phyloP scores from a whole-genome alignment of 2,113 vertebrate species.

The Boleophthalmus pectinirostris region DNA sequence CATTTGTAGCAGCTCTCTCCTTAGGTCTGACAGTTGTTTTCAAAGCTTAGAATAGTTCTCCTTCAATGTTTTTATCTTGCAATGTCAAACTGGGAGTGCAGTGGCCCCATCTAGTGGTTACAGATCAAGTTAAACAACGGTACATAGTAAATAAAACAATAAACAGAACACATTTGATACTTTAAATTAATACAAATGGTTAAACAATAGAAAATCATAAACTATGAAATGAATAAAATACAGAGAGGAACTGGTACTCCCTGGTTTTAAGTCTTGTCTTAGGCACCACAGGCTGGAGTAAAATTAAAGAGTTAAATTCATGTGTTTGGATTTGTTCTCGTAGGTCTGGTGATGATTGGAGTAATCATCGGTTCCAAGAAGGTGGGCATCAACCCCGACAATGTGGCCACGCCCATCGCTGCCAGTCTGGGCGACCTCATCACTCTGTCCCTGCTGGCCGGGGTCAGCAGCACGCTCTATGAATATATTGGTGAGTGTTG shows the following conservation, averaged over 20 bases:
- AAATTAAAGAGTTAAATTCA: not conserved
- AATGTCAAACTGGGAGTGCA: not conserved
- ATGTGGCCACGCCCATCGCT: slow-evolving; percentile 94
- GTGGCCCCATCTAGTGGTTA: not conserved
- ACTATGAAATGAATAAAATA: too few species aligned
- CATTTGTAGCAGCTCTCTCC: slow-evolving; percentile 88
- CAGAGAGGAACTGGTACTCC: too few species aligned
- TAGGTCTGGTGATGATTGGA: slow-evolving; percentile 92
- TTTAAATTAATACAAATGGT: too few species aligned
- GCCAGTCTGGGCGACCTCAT: slow-evolving; percentile 96
- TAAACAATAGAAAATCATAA: too few species aligned
- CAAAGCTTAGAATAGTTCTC: not conserved
- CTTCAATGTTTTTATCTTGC: not conserved
- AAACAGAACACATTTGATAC: too few species aligned
- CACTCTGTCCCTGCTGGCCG: slow-evolving; percentile 90
- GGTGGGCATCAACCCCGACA: slow-evolving; percentile 95
- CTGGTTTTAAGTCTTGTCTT: too few species aligned
- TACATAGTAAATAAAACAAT: too few species aligned
- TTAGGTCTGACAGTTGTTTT: slow-evolving; percentile 79
- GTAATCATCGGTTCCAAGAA: slow-evolving; percentile 90
- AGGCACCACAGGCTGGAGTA: too few species aligned
- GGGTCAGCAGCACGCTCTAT: slow-evolving; percentile 86
- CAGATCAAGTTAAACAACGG: too few species aligned
- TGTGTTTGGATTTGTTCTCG: not conserved
- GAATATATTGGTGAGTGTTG: slow-evolving; percentile 80